A percentile compares a stretch with the other conserved stretches of the same genome.
phyloP scores from a whole-genome alignment of 2,113 vertebrate genomes.

The Sapajus apella region DNA sequence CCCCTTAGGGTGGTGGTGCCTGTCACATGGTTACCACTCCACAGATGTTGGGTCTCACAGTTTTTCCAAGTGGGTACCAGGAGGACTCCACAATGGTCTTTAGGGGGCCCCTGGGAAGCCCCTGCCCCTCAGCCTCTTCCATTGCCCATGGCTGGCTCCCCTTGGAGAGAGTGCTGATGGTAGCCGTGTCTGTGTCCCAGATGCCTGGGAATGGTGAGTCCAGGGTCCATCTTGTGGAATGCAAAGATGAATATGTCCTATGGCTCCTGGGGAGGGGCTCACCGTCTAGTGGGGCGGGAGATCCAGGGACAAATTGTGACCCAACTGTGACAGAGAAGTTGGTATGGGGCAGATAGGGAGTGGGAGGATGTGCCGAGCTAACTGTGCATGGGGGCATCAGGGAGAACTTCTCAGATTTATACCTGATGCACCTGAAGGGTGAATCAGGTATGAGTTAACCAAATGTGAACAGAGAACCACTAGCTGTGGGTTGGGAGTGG shows the following conservation, averaged over 20 bases:
- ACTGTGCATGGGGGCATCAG: fast-evolving
- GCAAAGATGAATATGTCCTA: not conserved
- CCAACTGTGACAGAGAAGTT: not conserved
- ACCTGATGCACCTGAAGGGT: not conserved
- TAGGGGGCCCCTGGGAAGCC: not conserved
- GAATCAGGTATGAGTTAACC: not conserved
- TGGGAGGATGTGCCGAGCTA: fast-evolving
- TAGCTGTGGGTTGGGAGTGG: not conserved
- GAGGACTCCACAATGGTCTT: not conserved
- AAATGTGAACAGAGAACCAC: not conserved
- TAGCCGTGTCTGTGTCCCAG: not conserved
- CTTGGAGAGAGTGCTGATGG: not conserved
- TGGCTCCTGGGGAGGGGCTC: not conserved
- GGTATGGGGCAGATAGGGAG: no score
- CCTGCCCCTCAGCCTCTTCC: not conserved
- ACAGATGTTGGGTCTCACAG: not conserved
- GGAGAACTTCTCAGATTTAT: not conserved
- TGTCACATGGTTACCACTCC: not conserved
- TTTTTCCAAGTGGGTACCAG: not conserved
- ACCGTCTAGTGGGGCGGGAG: not conserved
- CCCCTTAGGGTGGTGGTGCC: not conserved
- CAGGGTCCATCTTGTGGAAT: not conserved
- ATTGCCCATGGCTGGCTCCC: not conserved
- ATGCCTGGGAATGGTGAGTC: no score
- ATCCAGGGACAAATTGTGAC: not conserved